These are phyloP conservation scores for Smutsia gigantea DNA, from an alignment of 2,797 vertebrate genomes.

Conservation along the genomic window DNA sequence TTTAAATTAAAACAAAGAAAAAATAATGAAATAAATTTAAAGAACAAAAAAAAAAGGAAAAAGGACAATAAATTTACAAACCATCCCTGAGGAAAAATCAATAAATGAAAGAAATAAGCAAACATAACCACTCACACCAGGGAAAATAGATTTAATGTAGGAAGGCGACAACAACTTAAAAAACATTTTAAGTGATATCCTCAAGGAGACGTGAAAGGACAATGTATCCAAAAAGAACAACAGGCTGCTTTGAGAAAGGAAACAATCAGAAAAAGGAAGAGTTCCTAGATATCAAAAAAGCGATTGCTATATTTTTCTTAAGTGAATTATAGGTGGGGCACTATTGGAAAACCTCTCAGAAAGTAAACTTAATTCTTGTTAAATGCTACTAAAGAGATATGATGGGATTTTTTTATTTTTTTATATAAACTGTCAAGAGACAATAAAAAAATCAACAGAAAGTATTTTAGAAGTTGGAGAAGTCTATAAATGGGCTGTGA, in stretches of 20 bases:
- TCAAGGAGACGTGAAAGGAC: not conserved
- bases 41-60: not conserved
- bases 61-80: not conserved
- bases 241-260: not conserved
- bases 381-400: not conserved
- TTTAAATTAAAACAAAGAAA: not conserved
- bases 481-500: not conserved
- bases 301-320: not conserved
- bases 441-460: not conserved
- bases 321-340: not conserved
- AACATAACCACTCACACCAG: not conserved
- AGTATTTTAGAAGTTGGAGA: not conserved
- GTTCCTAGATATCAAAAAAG: not conserved
- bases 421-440: not conserved
- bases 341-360: not conserved
- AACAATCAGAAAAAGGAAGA: not conserved
- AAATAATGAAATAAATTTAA: not conserved
- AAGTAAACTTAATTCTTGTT: not conserved
- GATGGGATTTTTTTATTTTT: not conserved
- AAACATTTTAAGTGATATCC: not conserved
- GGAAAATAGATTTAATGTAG: not conserved
- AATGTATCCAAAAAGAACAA: not conserved
- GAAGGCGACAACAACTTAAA: not conserved
- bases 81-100: not conserved
- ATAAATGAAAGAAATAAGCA: not conserved